Evolutionary conservation across 2,888 invertebrate species (phyloP).

Genomic region (Smittia sp.): DNA sequence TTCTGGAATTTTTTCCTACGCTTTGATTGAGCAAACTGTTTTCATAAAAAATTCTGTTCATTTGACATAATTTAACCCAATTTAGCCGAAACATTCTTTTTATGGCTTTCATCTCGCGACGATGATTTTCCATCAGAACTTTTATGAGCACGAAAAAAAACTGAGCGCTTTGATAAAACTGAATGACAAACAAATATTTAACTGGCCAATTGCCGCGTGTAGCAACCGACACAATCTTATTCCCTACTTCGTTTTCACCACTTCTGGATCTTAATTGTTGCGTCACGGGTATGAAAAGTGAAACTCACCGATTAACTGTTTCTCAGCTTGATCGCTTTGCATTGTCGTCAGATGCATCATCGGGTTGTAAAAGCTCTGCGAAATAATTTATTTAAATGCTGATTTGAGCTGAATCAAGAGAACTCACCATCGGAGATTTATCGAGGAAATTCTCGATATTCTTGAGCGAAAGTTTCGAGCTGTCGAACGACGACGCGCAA

Average conservation of each 20-base stretch:
- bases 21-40: background rate
- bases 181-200: constrained; percentile 23
- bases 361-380: constrained; percentile 44
- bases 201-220: background rate
- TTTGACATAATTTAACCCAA: constrained; percentile 39
- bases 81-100: constrained; percentile 33
- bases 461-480: constrained; percentile 42
- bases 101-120: constrained; percentile 20
- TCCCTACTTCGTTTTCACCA: background rate
- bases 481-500: constrained; percentile 31
- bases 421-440: constrained; percentile 44
- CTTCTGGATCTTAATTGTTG: background rate
- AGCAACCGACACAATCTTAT: background rate
- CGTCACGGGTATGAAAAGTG: no score
- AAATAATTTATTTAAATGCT: constrained; percentile 10
- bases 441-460: constrained; percentile 44
- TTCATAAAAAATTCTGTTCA: constrained; percentile 21
- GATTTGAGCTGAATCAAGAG: background rate
- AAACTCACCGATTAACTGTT: constrained; percentile 44
- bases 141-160: background rate
- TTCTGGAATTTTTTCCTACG: background rate
- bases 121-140: constrained; percentile 22
- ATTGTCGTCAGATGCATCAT: constrained; percentile 44
- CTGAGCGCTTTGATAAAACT: constrained; percentile 14
- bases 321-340: constrained; percentile 43